Evolutionary conservation across 2,888 invertebrate genomes (phyloP), one percentile per base, ranked within the genome.

Genomic region (Agriotes lineatus): DNA sequence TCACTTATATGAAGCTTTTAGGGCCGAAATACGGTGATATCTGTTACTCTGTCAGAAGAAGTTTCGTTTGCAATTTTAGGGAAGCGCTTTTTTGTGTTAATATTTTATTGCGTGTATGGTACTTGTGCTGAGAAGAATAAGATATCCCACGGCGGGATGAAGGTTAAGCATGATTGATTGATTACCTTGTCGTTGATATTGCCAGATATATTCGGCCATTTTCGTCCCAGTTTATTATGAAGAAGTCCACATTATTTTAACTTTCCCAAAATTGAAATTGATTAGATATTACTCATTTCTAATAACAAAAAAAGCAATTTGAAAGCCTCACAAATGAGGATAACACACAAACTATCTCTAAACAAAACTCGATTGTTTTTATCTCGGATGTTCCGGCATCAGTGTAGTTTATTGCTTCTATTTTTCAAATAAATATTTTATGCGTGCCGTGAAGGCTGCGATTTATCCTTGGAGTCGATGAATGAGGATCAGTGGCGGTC

Each of bases 1-100:
- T 48, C 22, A 48, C 48, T 48, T 48, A 22, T 48, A 48, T 48
- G 48, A 48, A 22, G 48, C 48, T 48, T 48, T 48, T 48, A 48
- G 22, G 25, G 22, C 25, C 6, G 25, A 48, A 22, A 48, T 48
- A 12, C 22, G 12, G 25, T 20, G 25, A 22, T 48, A 48, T 48
- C 48, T 48, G 22, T 48, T 48, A 48, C 45, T 20, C n/a, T 22
- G 48, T 48, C 48, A 48, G 48, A 48, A 20, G 22, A 22, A 48
- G 48, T 48, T 48, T 48, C 20, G 48, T 19, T 48, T 10, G 48
- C n/a, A 0, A 48, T 48, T 22, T 22, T 48, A 5, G 22, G 12
- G 20, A 19, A 19, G 48, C n/a, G n/a, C 1, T 20, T 22, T 48
- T 48, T 48, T 20, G 20, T 25, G 18, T 45, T 10, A 2, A 1